Conservation (phyloP, 2,888 invertebrate genomes). For the Micoletzkya japonica region DNA sequence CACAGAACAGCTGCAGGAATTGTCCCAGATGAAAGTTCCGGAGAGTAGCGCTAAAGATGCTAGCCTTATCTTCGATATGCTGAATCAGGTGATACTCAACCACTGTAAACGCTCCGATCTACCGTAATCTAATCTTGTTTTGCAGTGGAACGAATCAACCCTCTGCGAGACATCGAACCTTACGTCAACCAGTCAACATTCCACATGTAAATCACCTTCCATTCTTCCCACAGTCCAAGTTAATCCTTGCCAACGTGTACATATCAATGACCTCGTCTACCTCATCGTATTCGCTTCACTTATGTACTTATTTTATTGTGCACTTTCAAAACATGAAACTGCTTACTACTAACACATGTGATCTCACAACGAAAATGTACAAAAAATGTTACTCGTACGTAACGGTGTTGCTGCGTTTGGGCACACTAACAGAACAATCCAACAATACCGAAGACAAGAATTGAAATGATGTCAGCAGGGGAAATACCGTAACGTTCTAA, state of each 20-base stretch:
- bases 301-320: neutral
- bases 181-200: neutral
- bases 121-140: neutral
- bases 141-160: slow-evolving; percentile 9
- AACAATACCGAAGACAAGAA: no score
- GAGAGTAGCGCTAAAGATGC: neutral
- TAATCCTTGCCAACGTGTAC: neutral
- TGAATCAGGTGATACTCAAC: neutral
- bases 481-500: neutral
- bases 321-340: no score
- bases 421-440: no score
- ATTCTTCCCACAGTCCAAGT: neutral
- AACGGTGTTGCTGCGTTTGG: no score
- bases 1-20: neutral
- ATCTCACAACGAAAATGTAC: neutral
- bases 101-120: neutral
- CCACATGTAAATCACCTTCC: neutral
- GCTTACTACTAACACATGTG: no score
- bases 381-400: no score
- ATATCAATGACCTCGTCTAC: slow-evolving; percentile 7
- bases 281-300: neutral
- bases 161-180: neutral
- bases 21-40: neutral
- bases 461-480: no score
- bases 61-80: neutral